These are phyloP conservation scores for Epistrophe eligans DNA, from an alignment of 2,888 invertebrate species.

Conservation along the genomic window DNA sequence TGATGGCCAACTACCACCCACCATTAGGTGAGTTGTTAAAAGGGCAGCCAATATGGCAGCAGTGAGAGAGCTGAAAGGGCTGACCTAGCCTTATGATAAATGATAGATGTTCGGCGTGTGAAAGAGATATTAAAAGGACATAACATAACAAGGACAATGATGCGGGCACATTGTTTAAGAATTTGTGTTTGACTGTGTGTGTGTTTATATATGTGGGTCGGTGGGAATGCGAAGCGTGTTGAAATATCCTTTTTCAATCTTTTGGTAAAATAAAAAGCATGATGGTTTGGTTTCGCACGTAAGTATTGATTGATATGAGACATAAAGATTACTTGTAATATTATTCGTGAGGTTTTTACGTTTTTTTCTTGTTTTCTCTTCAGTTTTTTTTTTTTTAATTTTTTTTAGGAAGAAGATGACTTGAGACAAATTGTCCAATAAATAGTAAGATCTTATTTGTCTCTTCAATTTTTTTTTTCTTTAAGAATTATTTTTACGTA, in stretches of 20 bases:
- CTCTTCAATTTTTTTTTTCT: not conserved
- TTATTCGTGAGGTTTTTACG: slow-evolving; percentile 55
- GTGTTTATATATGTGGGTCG: slow-evolving; percentile 26
- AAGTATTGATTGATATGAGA: slow-evolving; percentile 74
- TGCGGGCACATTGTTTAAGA: slow-evolving; percentile 22
- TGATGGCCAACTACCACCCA: slow-evolving; percentile 69
- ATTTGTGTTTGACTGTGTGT: not conserved
- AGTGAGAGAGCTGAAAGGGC: slow-evolving; percentile 16
- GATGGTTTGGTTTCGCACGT: slow-evolving; percentile 53
- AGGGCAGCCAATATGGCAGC: slow-evolving; percentile 11
- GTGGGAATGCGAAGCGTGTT: slow-evolving; percentile 64
- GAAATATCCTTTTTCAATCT: slow-evolving; percentile 64
- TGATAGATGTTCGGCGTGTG: slow-evolving; percentile 69
- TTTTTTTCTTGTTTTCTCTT: slow-evolving; percentile 7
- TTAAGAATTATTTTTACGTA: slow-evolving; percentile 9
- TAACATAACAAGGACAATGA: slow-evolving; percentile 69
- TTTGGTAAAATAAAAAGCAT: slow-evolving; percentile 8
- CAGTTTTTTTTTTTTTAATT: not conserved
- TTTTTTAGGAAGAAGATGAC: not conserved
- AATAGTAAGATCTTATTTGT: slow-evolving; percentile 53
- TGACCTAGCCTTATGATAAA: slow-evolving; percentile 66
- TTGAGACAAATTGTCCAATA: slow-evolving; percentile 65
- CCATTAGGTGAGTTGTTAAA: slow-evolving; percentile 61
- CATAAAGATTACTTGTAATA: slow-evolving; percentile 70
- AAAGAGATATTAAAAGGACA: slow-evolving; percentile 75